Percentiles rank a stretch among this genome's conserved stretches.
phyloP scores from a whole-genome alignment of 2,797 vertebrate genomes.

The Cephalopachus bancanus region DNA sequence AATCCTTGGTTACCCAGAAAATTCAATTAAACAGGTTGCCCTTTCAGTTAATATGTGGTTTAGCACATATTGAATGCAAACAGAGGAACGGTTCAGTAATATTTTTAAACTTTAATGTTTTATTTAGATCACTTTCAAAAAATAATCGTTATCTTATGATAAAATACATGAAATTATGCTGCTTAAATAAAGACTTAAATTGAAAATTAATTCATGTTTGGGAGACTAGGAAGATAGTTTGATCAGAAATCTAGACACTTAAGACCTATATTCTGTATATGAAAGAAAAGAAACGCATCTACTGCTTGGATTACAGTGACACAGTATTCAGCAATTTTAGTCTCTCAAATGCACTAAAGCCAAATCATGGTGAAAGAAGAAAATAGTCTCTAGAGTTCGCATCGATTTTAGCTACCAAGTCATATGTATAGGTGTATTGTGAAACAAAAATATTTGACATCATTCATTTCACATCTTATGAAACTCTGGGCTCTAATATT shows the following conservation, averaged over 20 bases:
- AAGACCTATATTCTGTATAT: background rate
- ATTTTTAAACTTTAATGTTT: slow-evolving; percentile 28
- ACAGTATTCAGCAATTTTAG: background rate
- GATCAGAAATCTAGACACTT: background rate
- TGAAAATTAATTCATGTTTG: background rate
- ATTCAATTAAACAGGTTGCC: background rate
- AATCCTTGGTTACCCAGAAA: background rate
- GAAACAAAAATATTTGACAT: background rate
- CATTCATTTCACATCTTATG: background rate
- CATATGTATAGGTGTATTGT: background rate
- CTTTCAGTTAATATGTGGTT: slow-evolving; percentile 12
- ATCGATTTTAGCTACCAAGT: background rate
- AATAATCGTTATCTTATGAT: background rate
- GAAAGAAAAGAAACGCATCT: background rate
- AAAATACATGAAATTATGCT: background rate
- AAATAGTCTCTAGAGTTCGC: background rate
- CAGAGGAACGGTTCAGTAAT: background rate
- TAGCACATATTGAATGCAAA: background rate
- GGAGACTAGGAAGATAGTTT: background rate
- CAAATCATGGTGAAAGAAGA: background rate
- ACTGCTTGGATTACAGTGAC: background rate
- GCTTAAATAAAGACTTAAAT: background rate
- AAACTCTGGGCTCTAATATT: background rate
- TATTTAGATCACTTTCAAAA: slow-evolving; percentile 31
- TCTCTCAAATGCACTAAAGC: background rate